Percentiles rank a stretch among this genome's conserved stretches.
Evolutionary conservation across 2,888 invertebrate species (phyloP).

Genomic region (Plebejus argus): DNA sequence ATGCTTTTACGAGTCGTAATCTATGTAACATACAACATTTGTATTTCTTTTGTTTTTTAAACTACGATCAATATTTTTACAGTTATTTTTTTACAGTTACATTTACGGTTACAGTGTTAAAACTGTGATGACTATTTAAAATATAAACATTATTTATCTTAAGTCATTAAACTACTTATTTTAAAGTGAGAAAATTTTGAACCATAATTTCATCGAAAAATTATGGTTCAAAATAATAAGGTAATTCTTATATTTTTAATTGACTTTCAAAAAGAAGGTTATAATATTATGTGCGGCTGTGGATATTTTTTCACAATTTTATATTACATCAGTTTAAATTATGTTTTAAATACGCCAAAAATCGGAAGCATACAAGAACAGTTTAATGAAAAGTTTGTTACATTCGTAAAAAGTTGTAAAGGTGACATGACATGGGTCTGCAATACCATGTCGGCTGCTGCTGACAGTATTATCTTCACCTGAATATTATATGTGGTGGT

Average conservation of each 20-base stretch:
- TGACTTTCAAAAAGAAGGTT: no score
- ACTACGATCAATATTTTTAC: neutral
- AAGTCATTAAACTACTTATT: no score
- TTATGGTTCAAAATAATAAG: no score
- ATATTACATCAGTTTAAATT: no score
- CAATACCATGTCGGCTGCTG: conserved; percentile 1
- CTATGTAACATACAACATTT: neutral
- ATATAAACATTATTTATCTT: no score
- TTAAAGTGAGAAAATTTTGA: no score
- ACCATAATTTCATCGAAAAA: no score
- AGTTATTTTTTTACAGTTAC: no score
- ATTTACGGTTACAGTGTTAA: neutral
- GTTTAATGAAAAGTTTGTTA: neutral
- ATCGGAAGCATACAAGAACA: neutral
- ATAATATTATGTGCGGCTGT: no score
- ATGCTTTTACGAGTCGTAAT: neutral
- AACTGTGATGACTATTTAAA: no score
- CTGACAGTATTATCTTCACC: conserved; percentile 20
- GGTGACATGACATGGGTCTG: conserved; percentile 21
- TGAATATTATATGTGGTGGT: neutral
- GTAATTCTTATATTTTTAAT: no score
- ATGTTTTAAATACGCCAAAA: neutral
- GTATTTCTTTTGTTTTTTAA: neutral
- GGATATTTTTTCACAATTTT: no score
- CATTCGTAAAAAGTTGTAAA: conserved; percentile 1